These are phyloP conservation scores for Bombylius major DNA, from an alignment of 2,888 invertebrate species.

Conservation along the genomic window DNA sequence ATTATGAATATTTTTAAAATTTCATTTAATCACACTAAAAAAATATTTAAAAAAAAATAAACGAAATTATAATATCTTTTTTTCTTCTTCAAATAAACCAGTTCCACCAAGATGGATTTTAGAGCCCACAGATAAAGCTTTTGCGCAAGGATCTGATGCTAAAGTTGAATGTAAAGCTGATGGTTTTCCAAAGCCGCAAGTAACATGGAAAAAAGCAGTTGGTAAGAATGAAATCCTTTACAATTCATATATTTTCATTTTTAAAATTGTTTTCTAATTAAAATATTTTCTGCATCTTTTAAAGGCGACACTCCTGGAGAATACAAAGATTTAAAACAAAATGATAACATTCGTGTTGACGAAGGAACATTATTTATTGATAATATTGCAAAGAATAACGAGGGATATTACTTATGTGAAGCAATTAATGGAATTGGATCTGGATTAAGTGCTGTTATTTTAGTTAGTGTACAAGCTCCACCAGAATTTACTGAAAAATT, in stretches of 20 bases:
- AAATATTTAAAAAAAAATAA: neutral
- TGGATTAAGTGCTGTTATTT: slow-evolving; percentile 85
- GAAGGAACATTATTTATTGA: slow-evolving; percentile 85
- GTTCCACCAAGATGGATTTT: slow-evolving; percentile 94
- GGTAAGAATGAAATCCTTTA: slow-evolving; percentile 42
- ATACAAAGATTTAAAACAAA: slow-evolving; percentile 83
- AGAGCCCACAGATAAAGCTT: slow-evolving; percentile 89
- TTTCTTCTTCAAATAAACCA: slow-evolving; percentile 26
- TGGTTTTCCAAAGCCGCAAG: slow-evolving; percentile 87
- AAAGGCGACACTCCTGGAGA: slow-evolving; percentile 81
- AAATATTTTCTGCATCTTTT: slow-evolving; percentile 9
- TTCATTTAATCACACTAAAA: too few species aligned
- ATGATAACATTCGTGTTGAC: slow-evolving; percentile 83
- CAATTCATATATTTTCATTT: neutral
- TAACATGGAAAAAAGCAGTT: slow-evolving; percentile 92
- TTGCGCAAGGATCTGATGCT: slow-evolving; percentile 87
- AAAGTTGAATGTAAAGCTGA: slow-evolving; percentile 93
- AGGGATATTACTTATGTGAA: slow-evolving; percentile 91
- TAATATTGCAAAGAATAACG: slow-evolving; percentile 85
- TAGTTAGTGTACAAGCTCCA: slow-evolving; percentile 90
- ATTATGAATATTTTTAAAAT: too few species aligned
- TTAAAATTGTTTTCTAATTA: neutral
- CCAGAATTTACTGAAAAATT: slow-evolving; percentile 88
- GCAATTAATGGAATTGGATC: slow-evolving; percentile 93
- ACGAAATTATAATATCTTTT: neutral